phyloP scores from a whole-genome alignment of 2,113 vertebrate genomes.

The Sminthopsis crassicaudata region DNA sequence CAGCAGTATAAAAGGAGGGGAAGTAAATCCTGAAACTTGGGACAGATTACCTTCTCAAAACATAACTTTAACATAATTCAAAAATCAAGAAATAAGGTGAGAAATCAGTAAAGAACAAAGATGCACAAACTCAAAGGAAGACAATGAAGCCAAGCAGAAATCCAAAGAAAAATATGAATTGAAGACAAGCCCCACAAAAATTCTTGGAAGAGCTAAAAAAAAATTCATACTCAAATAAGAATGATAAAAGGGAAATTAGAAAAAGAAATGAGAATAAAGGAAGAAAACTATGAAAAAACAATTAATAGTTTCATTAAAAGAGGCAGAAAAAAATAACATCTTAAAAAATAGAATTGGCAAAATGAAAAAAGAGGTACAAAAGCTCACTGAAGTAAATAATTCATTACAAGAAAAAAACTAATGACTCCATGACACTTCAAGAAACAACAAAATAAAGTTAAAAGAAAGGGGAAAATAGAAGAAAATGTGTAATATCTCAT shows the following conservation, averaged over 20 bases:
- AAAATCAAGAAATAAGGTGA: neutral
- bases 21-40: neutral
- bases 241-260: neutral
- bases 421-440: too few species aligned
- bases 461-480: too few species aligned
- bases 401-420: too few species aligned
- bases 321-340: neutral
- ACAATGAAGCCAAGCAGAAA: neutral
- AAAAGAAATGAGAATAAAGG: neutral
- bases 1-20: too few species aligned
- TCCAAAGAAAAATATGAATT: neutral
- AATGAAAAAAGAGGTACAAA: too few species aligned
- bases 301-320: neutral
- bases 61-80: neutral
- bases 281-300: neutral
- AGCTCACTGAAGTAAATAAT: too few species aligned
- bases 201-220: neutral
- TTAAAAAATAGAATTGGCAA: neutral
- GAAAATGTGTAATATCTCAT: too few species aligned
- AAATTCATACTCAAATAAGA: neutral
- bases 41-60: neutral
- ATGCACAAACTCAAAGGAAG: neutral
- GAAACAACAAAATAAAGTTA: too few species aligned
- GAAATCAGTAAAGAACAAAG: neutral
- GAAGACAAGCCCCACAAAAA: neutral